phyloP scores from a whole-genome alignment of 2,888 invertebrate species.

The Thymelicus acteon region DNA sequence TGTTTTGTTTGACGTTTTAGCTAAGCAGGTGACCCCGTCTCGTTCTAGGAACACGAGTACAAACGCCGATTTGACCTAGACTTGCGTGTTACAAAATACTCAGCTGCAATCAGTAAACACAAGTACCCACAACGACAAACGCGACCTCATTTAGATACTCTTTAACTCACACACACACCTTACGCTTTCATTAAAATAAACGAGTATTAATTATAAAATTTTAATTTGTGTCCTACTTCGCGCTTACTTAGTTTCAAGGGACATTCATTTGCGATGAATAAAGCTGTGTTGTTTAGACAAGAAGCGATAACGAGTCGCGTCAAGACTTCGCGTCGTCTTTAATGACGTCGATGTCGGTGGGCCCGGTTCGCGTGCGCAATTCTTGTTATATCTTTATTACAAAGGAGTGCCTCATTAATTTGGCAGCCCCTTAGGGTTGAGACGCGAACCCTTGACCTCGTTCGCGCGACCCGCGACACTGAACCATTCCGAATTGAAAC shows the following conservation, averaged over 20 bases:
- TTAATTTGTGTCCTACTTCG: slow-evolving; percentile 34
- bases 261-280: slow-evolving; percentile 47
- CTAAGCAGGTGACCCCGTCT: not conserved
- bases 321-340: slow-evolving; percentile 77
- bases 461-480: slow-evolving; percentile 75
- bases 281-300: slow-evolving; percentile 75
- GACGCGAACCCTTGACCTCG: slow-evolving; percentile 83
- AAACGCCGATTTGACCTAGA: slow-evolving; percentile 14
- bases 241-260: slow-evolving; percentile 37
- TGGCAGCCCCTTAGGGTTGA: slow-evolving; percentile 83
- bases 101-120: slow-evolving; percentile 23
- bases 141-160: slow-evolving; percentile 9
- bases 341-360: slow-evolving; percentile 79
- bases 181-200: slow-evolving; percentile 25
- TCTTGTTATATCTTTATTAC: slow-evolving; percentile 86
- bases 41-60: not conserved
- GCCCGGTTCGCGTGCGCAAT: slow-evolving; percentile 82
- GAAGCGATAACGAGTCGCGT: slow-evolving; percentile 76
- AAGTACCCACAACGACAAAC: not conserved
- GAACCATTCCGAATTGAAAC: slow-evolving; percentile 73
- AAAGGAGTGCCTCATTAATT: slow-evolving; percentile 86
- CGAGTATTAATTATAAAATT: slow-evolving; percentile 23
- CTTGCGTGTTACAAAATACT: slow-evolving; percentile 25
- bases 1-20: not conserved
- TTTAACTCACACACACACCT: not conserved